Conservation (phyloP, 1,140 invertebrate genomes). For the Ruditapes philippinarum region DNA sequence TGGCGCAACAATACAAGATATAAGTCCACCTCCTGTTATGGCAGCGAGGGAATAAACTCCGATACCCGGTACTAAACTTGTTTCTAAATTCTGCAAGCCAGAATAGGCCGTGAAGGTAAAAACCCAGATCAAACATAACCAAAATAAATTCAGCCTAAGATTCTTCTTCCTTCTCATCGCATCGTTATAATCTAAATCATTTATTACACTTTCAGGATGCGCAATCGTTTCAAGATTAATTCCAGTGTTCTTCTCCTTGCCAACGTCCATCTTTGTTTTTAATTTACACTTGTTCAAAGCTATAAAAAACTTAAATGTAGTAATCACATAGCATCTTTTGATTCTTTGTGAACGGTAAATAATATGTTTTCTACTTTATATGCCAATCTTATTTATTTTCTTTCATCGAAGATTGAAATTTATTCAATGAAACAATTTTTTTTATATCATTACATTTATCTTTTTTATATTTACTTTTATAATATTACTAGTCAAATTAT, state of each 20-base stretch:
- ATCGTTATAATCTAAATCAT: constrained; percentile 22
- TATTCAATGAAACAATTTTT: too few species aligned
- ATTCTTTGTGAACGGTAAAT: too few species aligned
- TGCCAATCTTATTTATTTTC: too few species aligned
- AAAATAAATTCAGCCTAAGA: constrained; percentile 65
- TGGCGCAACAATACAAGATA: constrained; percentile 76
- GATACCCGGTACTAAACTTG: constrained; percentile 70
- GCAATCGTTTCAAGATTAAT: constrained; percentile 9
- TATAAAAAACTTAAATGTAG: too few species aligned
- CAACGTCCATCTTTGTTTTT: too few species aligned
- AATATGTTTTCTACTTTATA: too few species aligned
- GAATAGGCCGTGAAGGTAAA: constrained; percentile 76
- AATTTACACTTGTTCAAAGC: too few species aligned
- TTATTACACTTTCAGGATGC: constrained; percentile 14
- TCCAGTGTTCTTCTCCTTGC: background rate
- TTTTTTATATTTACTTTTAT: too few species aligned
- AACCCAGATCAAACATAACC: constrained; percentile 73
- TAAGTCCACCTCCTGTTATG: constrained; percentile 74
- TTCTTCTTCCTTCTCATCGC: constrained; percentile 39
- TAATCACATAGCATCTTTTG: too few species aligned
- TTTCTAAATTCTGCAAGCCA: constrained; percentile 75
- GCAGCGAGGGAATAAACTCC: constrained; percentile 75
- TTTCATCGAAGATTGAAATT: too few species aligned
- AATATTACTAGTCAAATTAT: too few species aligned
- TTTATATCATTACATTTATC: too few species aligned